Conservation (phyloP, 2,113 vertebrate genomes). For the Scolopax mira region DNA sequence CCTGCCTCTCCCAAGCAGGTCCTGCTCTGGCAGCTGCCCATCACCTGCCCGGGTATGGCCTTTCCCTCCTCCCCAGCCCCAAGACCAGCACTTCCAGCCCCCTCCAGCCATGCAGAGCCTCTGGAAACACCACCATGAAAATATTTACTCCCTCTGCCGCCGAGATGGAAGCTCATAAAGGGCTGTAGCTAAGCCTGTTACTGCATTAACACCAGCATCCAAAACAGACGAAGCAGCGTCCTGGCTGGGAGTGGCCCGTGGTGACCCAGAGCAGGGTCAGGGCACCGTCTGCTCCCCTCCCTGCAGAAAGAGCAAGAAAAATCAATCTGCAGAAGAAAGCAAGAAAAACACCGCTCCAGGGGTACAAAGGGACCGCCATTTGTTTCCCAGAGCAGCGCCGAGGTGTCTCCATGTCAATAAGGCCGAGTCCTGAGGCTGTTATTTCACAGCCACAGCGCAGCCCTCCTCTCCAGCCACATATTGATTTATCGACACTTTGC, state of each 20-base stretch:
- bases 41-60: accelerated
- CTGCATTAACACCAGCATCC: not conserved
- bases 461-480: not conserved
- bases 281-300: not conserved
- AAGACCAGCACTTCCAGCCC: not conserved
- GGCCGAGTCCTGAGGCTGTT: not conserved
- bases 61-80: not conserved
- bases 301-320: not conserved
- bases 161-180: not conserved
- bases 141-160: not conserved
- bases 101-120: accelerated
- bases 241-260: not conserved
- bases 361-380: no score
- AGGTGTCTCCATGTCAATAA: not conserved
- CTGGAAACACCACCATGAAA: not conserved
- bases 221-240: not conserved
- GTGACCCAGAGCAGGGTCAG: not conserved
- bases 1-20: not conserved
- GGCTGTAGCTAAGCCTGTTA: not conserved
- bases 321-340: not conserved
- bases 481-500: not conserved
- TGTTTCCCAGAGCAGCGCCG: not conserved
- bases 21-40: not conserved
- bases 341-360: not conserved
- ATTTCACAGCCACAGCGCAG: not conserved